Percentiles rank a stretch among this genome's conserved stretches.
phyloP scores from a whole-genome alignment of 2,797 vertebrate genomes.

The Telmatherina bonti region DNA sequence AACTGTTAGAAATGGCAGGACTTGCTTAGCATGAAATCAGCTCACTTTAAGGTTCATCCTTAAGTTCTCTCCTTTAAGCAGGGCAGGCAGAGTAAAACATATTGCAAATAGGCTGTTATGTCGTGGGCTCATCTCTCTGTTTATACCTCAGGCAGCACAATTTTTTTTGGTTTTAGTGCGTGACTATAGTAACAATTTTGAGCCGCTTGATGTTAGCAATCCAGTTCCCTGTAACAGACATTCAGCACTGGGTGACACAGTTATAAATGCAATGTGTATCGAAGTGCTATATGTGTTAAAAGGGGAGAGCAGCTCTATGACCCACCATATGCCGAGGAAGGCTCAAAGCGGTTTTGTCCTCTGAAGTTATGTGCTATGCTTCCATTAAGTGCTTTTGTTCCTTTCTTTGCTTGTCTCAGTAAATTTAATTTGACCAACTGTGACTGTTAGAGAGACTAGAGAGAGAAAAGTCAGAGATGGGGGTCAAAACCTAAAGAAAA shows the following conservation, averaged over 20 bases:
- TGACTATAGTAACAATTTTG: slow-evolving; percentile 36
- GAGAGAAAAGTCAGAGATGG: slow-evolving; percentile 51
- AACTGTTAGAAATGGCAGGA: slow-evolving; percentile 65
- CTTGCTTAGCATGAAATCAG: slow-evolving; percentile 68
- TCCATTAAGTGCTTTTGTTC: slow-evolving; percentile 50
- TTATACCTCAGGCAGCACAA: slow-evolving; percentile 67
- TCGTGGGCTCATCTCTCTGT: slow-evolving; percentile 57
- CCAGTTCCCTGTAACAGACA: slow-evolving; percentile 36
- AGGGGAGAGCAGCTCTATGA: slow-evolving; percentile 15
- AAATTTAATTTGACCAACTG: slow-evolving; percentile 62
- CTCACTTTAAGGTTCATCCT: slow-evolving; percentile 55
- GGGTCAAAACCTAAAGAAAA: slow-evolving; percentile 56
- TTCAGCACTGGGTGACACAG: slow-evolving; percentile 16
- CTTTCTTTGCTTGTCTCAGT: slow-evolving; percentile 51
- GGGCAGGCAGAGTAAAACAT: slow-evolving; percentile 53
- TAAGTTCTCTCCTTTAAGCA: slow-evolving; percentile 53
- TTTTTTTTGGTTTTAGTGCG: slow-evolving; percentile 50
- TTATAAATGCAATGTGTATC: slow-evolving; percentile 16
- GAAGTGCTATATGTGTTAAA: slow-evolving; percentile 27
- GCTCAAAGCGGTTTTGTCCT: slow-evolving; percentile 34
- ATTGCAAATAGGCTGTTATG: slow-evolving; percentile 57
- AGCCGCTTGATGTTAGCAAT: slow-evolving; percentile 30
- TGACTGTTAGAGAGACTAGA: slow-evolving; percentile 49
- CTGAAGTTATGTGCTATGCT: slow-evolving; percentile 34
- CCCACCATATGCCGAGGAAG: slow-evolving; percentile 23